These are phyloP conservation scores for Bellardia pandia DNA, from an alignment of 2,888 invertebrate species.

Conservation along the genomic window DNA sequence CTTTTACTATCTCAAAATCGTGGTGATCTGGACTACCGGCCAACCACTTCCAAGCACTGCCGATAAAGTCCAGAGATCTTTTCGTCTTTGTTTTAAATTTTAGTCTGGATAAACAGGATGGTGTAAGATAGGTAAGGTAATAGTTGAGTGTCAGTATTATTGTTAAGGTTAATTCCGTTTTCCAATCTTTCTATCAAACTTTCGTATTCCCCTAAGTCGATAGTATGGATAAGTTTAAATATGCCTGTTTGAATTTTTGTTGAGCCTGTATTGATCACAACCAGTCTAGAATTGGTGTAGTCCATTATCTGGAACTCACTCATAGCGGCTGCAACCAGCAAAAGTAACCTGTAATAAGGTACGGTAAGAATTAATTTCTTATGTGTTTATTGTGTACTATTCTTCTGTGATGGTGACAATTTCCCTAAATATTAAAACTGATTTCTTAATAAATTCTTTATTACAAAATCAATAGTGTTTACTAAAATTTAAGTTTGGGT, in stretches of 20 bases:
- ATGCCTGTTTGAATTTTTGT: conserved; percentile 1
- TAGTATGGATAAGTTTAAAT: conserved; percentile 26
- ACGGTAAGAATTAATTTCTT: neutral
- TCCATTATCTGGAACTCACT: conserved; percentile 7
- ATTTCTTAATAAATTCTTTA: too few species aligned
- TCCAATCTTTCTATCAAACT: neutral
- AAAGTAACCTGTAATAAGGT: neutral
- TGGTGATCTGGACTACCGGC: neutral
- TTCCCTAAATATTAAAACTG: too few species aligned
- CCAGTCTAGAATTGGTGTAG: conserved; percentile 12
- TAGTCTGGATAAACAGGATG: neutral
- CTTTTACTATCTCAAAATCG: too few species aligned
- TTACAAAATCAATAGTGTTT: too few species aligned
- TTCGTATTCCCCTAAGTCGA: conserved; percentile 13
- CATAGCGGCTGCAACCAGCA: neutral
- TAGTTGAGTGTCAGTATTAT: neutral
- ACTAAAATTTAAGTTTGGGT: too few species aligned
- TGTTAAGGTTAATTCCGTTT: neutral
- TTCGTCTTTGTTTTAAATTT: neutral
- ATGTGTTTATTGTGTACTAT: conserved; percentile 23
- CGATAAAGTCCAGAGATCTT: neutral
- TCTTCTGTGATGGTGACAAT: too few species aligned
- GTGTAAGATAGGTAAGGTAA: neutral
- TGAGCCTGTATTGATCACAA: neutral
- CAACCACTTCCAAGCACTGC: neutral